A percentile compares a stretch with the other conserved stretches of the same genome.
These are phyloP conservation scores for Cervus canadensis DNA, from an alignment of 2,113 vertebrate species.

Conservation along the genomic window DNA sequence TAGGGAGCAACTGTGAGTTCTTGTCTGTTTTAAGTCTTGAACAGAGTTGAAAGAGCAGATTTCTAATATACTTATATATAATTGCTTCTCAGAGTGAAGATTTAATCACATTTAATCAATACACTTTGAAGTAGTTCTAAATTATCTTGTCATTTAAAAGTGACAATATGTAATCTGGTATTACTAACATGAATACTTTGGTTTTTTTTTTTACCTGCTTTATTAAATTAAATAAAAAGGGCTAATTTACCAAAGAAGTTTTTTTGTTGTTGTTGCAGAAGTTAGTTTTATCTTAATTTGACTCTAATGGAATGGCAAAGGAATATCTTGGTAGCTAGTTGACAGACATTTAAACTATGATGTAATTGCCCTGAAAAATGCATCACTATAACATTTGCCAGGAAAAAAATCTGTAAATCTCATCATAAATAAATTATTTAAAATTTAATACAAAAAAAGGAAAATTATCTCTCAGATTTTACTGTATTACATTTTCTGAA, in stretches of 20 bases:
- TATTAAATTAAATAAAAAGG: slow-evolving; percentile 10
- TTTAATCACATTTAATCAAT: slow-evolving; percentile 55
- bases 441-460: slow-evolving; percentile 46
- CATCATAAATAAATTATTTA: slow-evolving; percentile 52
- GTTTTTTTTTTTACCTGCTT: slow-evolving; percentile 5
- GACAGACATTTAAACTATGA: slow-evolving; percentile 50
- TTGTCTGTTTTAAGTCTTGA: slow-evolving; percentile 67
- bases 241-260: slow-evolving; percentile 10
- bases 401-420: slow-evolving; percentile 41
- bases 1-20: slow-evolving; percentile 59
- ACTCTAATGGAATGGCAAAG: not conserved
- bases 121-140: slow-evolving; percentile 48
- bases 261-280: not conserved
- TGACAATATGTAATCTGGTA: slow-evolving; percentile 49
- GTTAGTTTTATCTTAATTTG: slow-evolving; percentile 19
- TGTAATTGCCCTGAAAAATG: slow-evolving; percentile 42
- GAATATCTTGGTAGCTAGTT: not conserved
- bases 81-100: slow-evolving; percentile 31
- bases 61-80: slow-evolving; percentile 62
- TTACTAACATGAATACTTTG: slow-evolving; percentile 54
- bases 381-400: slow-evolving; percentile 40
- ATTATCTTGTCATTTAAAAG: slow-evolving; percentile 50
- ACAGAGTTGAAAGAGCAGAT: slow-evolving; percentile 39
- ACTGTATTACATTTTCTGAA: not conserved
- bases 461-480: not conserved